Evolutionary conservation across 2,888 invertebrate genomes (phyloP).

Genomic region (Orgyia antiqua): DNA sequence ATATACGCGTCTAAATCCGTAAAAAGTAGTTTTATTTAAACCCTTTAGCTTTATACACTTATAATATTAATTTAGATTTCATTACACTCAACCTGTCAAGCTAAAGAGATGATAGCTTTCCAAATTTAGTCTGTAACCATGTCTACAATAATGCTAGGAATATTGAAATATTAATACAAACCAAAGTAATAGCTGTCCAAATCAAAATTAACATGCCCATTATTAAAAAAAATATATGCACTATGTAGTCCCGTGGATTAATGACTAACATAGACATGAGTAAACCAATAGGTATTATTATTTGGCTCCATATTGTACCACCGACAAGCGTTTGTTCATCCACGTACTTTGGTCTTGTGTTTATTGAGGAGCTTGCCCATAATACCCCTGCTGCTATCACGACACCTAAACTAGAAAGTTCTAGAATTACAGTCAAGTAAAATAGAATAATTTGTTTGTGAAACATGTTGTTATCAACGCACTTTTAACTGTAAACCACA

Average conservation of each 20-base stretch:
- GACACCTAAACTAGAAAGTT: slow-evolving; percentile 35
- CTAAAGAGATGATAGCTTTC: too few species aligned
- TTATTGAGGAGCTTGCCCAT: slow-evolving; percentile 45
- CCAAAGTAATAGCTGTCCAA: slow-evolving; percentile 28
- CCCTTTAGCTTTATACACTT: too few species aligned
- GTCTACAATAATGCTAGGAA: too few species aligned
- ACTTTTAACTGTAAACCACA: too few species aligned
- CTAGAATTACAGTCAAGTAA: slow-evolving; percentile 27
- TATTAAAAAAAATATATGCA: slow-evolving; percentile 45
- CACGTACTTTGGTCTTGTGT: slow-evolving; percentile 38
- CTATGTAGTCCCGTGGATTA: slow-evolving; percentile 32
- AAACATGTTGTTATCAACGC: background rate
- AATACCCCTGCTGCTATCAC: slow-evolving; percentile 40
- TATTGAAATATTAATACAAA: slow-evolving; percentile 9
- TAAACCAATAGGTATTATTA: slow-evolving; percentile 47
- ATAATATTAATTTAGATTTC: too few species aligned
- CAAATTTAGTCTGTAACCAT: too few species aligned
- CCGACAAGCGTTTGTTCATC: slow-evolving; percentile 56
- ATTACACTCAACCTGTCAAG: too few species aligned
- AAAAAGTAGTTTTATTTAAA: too few species aligned
- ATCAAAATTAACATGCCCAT: slow-evolving; percentile 35
- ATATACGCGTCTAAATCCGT: too few species aligned
- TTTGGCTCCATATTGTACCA: slow-evolving; percentile 62
- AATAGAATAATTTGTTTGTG: slow-evolving; percentile 10
- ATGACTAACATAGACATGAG: slow-evolving; percentile 39